Conservation (phyloP, 2,113 vertebrate genomes). For the Ovis canadensis region DNA sequence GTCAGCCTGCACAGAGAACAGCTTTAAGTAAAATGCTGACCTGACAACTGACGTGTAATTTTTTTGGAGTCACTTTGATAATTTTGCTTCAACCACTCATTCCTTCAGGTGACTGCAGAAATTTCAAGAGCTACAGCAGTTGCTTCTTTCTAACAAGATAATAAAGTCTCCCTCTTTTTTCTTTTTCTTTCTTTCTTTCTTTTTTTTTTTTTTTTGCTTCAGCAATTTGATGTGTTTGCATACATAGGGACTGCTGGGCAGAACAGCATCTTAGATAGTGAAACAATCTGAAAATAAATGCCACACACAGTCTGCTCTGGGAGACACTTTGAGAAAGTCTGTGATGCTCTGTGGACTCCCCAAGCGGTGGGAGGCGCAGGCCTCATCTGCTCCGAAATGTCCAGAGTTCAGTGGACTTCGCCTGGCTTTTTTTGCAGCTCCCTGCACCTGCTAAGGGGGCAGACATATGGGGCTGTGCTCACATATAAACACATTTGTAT, state of each 20-base stretch:
- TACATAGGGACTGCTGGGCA: background rate
- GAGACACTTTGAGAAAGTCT: background rate
- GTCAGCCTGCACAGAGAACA: background rate
- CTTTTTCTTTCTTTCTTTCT: background rate
- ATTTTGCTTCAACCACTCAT: conserved; percentile 57
- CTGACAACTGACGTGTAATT: conserved; percentile 11
- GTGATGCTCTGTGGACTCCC: background rate
- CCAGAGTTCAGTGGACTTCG: background rate
- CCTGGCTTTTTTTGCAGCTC: background rate
- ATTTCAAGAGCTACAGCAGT: background rate
- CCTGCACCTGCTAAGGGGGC: too few relatives aligned
- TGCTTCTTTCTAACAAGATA: conserved; percentile 65
- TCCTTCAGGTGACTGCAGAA: conserved; percentile 45
- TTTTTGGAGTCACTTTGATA: conserved; percentile 51
- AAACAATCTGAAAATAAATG: background rate
- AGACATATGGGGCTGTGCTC: background rate
- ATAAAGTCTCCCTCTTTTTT: background rate
- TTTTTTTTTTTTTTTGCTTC: background rate
- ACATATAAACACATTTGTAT: background rate
- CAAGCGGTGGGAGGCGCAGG: background rate
- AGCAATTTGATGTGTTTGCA: background rate
- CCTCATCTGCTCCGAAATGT: background rate
- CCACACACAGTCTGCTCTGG: background rate
- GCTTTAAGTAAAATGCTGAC: conserved; percentile 47
- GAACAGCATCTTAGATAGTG: background rate